Evolutionary conservation across 2,797 vertebrate genomes (phyloP).

Genomic region (Geotrypetes seraphini): DNA sequence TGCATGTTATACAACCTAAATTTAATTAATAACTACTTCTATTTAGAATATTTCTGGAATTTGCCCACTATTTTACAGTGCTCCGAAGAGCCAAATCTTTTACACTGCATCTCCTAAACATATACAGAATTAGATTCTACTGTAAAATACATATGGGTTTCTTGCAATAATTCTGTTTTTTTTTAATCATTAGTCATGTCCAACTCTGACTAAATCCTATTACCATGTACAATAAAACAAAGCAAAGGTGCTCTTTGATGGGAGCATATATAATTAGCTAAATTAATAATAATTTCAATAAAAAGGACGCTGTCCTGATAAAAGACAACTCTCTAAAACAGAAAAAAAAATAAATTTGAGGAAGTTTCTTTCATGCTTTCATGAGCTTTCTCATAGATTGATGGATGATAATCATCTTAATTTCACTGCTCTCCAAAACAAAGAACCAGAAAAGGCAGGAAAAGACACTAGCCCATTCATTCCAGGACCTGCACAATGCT

Average conservation of each 20-base stretch:
- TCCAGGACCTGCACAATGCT: slow-evolving; percentile 91
- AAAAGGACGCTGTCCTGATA: slow-evolving; percentile 72
- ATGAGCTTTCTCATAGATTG: slow-evolving; percentile 77
- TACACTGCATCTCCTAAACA: slow-evolving; percentile 7
- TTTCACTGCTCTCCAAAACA: slow-evolving; percentile 86
- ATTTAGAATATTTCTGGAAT: slow-evolving; percentile 22
- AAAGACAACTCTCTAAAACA: slow-evolving; percentile 74
- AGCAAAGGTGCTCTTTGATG: slow-evolving; percentile 61
- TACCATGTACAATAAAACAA: slow-evolving; percentile 42
- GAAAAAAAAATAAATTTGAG: slow-evolving; percentile 75
- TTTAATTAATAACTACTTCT: slow-evolving; percentile 40
- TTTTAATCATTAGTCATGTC: slow-evolving; percentile 7
- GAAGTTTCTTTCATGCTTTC: slow-evolving; percentile 74
- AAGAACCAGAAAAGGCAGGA: slow-evolving; percentile 79
- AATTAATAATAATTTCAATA: slow-evolving; percentile 79
- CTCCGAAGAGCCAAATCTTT: background rate
- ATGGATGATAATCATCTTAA: slow-evolving; percentile 91
- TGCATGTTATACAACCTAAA: slow-evolving; percentile 43
- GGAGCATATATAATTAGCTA: slow-evolving; percentile 57
- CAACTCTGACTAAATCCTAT: slow-evolving; percentile 42
- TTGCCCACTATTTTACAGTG: slow-evolving; percentile 15
- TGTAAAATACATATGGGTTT: slow-evolving; percentile 12
- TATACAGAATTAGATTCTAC: too few relatives aligned
- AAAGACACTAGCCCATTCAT: slow-evolving; percentile 92
- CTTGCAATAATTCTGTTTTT: background rate